Percentiles rank a stretch among this genome's conserved stretches.
Evolutionary conservation across 2,797 vertebrate genomes (phyloP).

Genomic region (Alca torda): DNA sequence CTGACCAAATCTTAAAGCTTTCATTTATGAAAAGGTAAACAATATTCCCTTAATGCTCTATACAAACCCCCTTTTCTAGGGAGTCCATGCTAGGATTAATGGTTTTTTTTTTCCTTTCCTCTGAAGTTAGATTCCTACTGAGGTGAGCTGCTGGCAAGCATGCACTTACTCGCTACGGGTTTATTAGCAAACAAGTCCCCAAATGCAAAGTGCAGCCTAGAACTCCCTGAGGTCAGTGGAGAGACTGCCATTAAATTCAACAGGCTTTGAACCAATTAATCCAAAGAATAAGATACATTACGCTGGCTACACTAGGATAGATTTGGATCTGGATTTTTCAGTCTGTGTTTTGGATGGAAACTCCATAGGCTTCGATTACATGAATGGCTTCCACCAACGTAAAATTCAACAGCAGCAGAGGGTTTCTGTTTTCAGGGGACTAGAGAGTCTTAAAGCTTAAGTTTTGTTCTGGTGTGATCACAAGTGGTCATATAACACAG

Average conservation of each 20-base stretch:
- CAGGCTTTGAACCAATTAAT: background rate
- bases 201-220: background rate
- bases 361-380: background rate
- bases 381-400: background rate
- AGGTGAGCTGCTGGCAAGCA: background rate
- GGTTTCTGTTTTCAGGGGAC: background rate
- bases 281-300: background rate
- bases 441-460: background rate
- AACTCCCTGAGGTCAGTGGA: background rate
- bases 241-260: background rate
- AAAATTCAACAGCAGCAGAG: background rate
- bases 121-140: background rate
- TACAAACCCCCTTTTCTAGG: background rate
- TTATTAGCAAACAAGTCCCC: background rate
- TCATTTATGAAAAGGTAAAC: background rate
- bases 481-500: background rate
- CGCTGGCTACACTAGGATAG: background rate
- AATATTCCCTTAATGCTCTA: background rate
- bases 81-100: background rate
- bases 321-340: background rate
- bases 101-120: background rate
- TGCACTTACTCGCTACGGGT: background rate
- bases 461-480: background rate
- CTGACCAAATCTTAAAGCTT: background rate
- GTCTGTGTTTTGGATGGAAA: background rate